Evolutionary conservation across 2,797 vertebrate genomes (phyloP).

Genomic region (Emys orbicularis): DNA sequence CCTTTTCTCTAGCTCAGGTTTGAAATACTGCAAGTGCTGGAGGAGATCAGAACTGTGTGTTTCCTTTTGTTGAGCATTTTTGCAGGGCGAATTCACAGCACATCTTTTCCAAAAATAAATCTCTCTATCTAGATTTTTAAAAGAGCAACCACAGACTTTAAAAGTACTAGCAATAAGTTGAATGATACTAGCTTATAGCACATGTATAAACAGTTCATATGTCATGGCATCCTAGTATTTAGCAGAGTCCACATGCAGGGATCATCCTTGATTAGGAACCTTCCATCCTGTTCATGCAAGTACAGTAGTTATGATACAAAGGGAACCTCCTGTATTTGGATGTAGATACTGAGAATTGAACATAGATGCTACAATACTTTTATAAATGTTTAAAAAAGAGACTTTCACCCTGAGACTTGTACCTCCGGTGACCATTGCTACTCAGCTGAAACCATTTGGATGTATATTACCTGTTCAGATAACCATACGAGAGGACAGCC

Average conservation of each 20-base stretch:
- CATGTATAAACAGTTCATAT: conserved; percentile 59
- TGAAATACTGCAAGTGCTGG: conserved; percentile 22
- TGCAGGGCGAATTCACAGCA: conserved; percentile 52
- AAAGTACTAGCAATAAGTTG: conserved; percentile 79
- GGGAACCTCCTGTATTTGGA: conserved; percentile 60
- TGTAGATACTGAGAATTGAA: conserved; percentile 74
- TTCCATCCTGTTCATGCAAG: conserved; percentile 52
- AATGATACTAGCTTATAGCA: conserved; percentile 73
- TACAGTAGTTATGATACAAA: conserved; percentile 69
- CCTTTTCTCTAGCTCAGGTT: conserved; percentile 46
- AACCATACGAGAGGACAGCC: conserved; percentile 68
- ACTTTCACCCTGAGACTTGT: conserved; percentile 61
- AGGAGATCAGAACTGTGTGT: conserved; percentile 63
- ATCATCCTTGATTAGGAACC: conserved; percentile 35
- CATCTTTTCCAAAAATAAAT: conserved; percentile 57
- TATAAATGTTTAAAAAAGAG: conserved; percentile 75
- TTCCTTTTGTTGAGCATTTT: conserved; percentile 56
- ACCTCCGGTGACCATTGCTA: conserved; percentile 42
- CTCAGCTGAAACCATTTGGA: conserved; percentile 60
- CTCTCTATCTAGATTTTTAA: background rate
- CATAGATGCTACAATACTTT: conserved; percentile 76
- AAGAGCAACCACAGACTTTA: conserved; percentile 58
- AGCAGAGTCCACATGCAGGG: conserved; percentile 23
- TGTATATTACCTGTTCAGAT: conserved; percentile 60
- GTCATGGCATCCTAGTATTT: conserved; percentile 51